Evolutionary conservation across 2,888 invertebrate genomes (phyloP), one percentile per base, ranked within the genome.

Genomic region (Heliconius charithonia): DNA sequence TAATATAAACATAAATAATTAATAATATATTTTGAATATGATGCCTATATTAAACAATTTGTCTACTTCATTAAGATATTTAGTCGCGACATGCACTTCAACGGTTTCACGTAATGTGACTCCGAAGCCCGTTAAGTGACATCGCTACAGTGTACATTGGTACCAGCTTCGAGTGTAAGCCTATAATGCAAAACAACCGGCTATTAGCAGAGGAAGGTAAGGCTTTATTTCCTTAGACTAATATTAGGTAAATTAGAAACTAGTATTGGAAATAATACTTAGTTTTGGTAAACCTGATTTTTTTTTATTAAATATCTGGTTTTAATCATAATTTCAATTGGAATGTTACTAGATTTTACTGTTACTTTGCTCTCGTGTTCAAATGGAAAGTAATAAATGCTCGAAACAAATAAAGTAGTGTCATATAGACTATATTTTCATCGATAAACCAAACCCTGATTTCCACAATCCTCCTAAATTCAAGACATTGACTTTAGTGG

Each of bases 41-140:
- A 16, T 4, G 19, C 7, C 22, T 63, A 71, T 45, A 73, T 37
- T n/a, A 75, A 69, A 75, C 29, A 75, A 67, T 70, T 75, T 27
- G 29, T 41, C 27, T 41, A 63, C 37, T 65, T 78, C 70, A 71
- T 79, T 63, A 63, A 78, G 27, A 81, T 80, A 80, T 78, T 76
- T 37, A 79, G 75, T 71, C 79, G 79, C 76, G 81, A 83, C 83
- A 79, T 81, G 80, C 82, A 83, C 80, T 84, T 82, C 73, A 9
- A 10, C 22, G 84, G 82, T 72, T 72, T 83, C 83, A 51, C 12
- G 83, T 83, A 83, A 84, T 82, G 81, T 80, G 83, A 84, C 80
- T 77, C 82, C 75, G 84, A 84, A 83, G 82, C 82, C 84, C 22
- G 66, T 76, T 69, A 59, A 76, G 70, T 45, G 56, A 56, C 22